A percentile compares a stretch with the other conserved stretches of the same genome.
Conservation (phyloP, 2,113 vertebrate species). For the Labeo rohita region DNA sequence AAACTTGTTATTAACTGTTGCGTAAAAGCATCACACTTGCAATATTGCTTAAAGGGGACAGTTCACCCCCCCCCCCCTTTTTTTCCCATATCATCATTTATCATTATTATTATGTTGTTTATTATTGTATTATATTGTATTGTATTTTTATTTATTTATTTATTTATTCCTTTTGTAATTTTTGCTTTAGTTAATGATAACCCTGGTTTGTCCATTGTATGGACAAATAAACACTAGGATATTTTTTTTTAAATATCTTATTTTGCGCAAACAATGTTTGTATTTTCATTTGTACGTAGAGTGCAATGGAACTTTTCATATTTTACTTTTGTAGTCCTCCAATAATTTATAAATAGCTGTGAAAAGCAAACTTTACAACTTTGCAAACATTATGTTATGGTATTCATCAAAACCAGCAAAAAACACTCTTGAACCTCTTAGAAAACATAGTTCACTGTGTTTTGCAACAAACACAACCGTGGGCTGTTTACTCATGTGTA, state of each 20-base stretch:
- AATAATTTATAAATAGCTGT: neutral
- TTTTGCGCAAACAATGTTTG: neutral
- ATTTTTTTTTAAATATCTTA: neutral
- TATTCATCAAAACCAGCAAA: neutral
- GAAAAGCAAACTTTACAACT: neutral
- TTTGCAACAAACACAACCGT: constrained; percentile 36
- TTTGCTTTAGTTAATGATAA: neutral
- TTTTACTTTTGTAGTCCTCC: neutral
- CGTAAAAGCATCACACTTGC: neutral
- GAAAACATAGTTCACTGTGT: neutral
- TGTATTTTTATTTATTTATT: too few species aligned
- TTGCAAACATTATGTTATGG: neutral
- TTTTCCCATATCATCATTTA: too few species aligned
- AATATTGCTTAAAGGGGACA: neutral
- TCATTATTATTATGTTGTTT: too few species aligned
- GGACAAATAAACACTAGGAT: neutral
- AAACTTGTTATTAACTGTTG: neutral
- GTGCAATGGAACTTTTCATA: neutral
- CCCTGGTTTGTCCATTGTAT: neutral
- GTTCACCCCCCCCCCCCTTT: too few species aligned
- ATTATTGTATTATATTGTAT: too few species aligned
- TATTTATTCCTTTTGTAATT: neutral
- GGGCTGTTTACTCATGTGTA: constrained; percentile 38
- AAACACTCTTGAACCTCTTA: neutral
- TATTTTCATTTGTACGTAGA: neutral